phyloP scores from a whole-genome alignment of 2,113 vertebrate species.

The Polypterus senegalus region DNA sequence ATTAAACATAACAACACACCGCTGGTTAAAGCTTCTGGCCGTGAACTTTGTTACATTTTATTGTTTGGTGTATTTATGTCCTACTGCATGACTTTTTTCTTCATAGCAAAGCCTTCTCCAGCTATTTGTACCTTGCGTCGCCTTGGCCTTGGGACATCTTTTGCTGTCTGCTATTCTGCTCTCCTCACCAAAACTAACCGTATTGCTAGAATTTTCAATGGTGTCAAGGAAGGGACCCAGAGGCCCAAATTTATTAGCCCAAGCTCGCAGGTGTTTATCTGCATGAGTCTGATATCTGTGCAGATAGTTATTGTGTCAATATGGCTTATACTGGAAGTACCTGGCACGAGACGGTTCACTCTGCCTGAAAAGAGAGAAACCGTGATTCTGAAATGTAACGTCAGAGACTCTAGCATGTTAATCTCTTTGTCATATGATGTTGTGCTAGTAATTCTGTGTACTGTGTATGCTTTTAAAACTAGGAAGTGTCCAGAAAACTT shows the following conservation, averaged over 20 bases:
- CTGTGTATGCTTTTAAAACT: conserved; percentile 97
- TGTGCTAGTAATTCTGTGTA: conserved; percentile 91
- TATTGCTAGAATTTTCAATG: conserved; percentile 88
- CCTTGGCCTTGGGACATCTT: conserved; percentile 83
- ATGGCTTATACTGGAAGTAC: conserved; percentile 87
- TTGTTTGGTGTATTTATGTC: conserved; percentile 88
- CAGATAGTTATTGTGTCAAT: conserved; percentile 84
- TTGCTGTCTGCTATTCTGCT: conserved; percentile 91
- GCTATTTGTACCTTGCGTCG: conserved; percentile 83
- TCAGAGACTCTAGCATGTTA: conserved; percentile 92
- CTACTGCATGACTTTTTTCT: conserved; percentile 94
- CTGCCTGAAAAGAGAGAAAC: conserved; percentile 86
- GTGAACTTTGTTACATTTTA: conserved; percentile 91
- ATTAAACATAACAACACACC: conserved; percentile 87
- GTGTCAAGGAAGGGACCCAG: conserved; percentile 82
- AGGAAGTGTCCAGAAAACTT: conserved; percentile 98
- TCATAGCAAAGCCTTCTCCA: conserved; percentile 90
- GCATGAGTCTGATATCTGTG: conserved; percentile 83
- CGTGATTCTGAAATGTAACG: conserved; percentile 93
- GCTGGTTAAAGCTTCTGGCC: conserved; percentile 88
- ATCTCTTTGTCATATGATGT: conserved; percentile 88
- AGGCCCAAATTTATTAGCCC: conserved; percentile 95
- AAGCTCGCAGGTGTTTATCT: conserved; percentile 93
- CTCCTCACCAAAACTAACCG: conserved; percentile 97
- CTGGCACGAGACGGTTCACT: conserved; percentile 80